These are phyloP conservation scores for Xenopus petersii DNA, from an alignment of 2,797 vertebrate genomes.

Conservation along the genomic window DNA sequence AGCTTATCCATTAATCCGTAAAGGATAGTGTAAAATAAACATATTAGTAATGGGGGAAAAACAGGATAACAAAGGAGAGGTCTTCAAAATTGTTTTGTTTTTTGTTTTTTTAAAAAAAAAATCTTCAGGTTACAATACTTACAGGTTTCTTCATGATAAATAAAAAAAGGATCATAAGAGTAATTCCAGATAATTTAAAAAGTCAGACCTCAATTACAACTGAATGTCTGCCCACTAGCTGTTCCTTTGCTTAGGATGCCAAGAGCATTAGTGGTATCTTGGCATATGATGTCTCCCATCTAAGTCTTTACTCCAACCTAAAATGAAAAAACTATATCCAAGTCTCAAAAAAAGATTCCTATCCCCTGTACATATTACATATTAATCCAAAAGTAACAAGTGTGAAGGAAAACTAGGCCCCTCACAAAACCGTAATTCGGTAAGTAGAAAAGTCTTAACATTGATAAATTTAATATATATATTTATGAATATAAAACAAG, in stretches of 20 bases:
- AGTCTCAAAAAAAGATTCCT: constrained; percentile 23
- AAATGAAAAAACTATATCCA: constrained; percentile 37
- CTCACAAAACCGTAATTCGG: constrained; percentile 50
- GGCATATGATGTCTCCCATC: neutral
- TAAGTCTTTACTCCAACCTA: constrained; percentile 13
- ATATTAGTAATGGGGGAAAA: too few species aligned
- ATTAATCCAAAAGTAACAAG: constrained; percentile 28
- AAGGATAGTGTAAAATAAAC: neutral
- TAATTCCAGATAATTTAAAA: constrained; percentile 23
- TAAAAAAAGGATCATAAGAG: constrained; percentile 30
- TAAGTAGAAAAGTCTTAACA: constrained; percentile 45
- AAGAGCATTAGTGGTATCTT: constrained; percentile 13
- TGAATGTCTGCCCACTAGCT: neutral
- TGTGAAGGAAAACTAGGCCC: constrained; percentile 38
- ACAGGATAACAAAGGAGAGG: neutral
- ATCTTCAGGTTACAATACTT: constrained; percentile 18
- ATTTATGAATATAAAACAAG: constrained; percentile 55
- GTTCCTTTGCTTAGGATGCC: constrained; percentile 4
- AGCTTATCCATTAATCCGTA: neutral
- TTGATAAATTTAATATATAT: constrained; percentile 48
- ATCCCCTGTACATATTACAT: constrained; percentile 34
- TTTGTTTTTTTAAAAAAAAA: neutral
- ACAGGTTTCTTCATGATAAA: constrained; percentile 18
- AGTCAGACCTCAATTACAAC: neutral
- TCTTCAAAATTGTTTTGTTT: neutral